Evolutionary conservation across 2,113 vertebrate species (phyloP).

Genomic region (Tonatia bakeri): DNA sequence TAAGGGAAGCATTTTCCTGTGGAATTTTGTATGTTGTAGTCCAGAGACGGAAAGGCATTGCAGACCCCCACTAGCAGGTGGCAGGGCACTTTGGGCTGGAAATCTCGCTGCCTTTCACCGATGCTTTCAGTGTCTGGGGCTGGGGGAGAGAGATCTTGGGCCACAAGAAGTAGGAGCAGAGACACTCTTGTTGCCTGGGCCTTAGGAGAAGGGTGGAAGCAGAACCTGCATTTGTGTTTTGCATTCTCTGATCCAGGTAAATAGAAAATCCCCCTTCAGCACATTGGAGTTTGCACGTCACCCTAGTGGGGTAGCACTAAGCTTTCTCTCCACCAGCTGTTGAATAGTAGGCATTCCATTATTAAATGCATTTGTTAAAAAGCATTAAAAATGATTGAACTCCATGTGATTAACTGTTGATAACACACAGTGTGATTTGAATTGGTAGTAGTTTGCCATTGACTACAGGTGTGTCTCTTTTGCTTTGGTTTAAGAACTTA

Average conservation of each 20-base stretch:
- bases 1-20: not conserved
- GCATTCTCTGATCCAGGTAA: not conserved
- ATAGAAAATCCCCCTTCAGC: not conserved
- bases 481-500: conserved; percentile 84
- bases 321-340: not conserved
- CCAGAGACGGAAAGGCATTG: not conserved
- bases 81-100: not conserved
- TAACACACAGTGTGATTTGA: not conserved
- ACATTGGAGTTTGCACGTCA: not conserved
- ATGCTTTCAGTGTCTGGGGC: not conserved
- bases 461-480: not conserved
- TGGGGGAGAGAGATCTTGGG: not conserved
- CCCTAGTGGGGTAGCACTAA: too few species aligned
- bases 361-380: not conserved
- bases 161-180: not conserved
- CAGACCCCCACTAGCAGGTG: not conserved
- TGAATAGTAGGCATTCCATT: not conserved
- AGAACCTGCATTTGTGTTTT: not conserved
- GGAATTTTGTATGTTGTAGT: not conserved
- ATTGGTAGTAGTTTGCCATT: not conserved
- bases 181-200: not conserved
- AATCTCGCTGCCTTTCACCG: not conserved
- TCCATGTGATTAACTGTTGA: not conserved
- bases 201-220: not conserved
- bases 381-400: not conserved